These are phyloP conservation scores for Agrotis clavis DNA, from an alignment of 2,888 invertebrate species.

Conservation along the genomic window DNA sequence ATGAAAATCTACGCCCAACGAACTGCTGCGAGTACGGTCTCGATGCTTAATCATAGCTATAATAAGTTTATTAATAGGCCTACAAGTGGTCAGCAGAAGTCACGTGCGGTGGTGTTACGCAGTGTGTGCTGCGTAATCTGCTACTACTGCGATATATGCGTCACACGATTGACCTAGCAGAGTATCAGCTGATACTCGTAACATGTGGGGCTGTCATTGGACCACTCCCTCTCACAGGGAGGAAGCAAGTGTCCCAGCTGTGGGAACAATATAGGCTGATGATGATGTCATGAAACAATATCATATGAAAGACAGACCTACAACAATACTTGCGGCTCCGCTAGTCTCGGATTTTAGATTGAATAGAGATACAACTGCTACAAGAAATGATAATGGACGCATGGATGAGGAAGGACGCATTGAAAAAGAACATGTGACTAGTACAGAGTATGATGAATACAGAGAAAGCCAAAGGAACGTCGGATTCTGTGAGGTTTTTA, in stretches of 20 bases:
- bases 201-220: conserved; percentile 50
- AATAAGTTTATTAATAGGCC: conserved; percentile 71
- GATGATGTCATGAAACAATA: no score
- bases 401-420: no score
- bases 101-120: conserved; percentile 67
- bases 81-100: conserved; percentile 64
- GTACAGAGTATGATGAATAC: no score
- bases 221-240: background rate
- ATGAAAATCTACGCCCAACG: conserved; percentile 20
- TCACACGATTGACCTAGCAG: conserved; percentile 63
- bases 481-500: no score
- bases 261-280: no score
- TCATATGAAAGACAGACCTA: background rate
- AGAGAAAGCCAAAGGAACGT: no score
- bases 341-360: no score
- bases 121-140: conserved; percentile 63
- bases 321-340: no score
- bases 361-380: no score
- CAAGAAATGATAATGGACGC: no score
- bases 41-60: conserved; percentile 48
- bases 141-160: conserved; percentile 46
- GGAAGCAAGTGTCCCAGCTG: background rate
- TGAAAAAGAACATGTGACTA: no score
- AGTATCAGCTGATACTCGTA: conserved; percentile 66
- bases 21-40: conserved; percentile 49